Conservation (phyloP, 2,888 invertebrate genomes). For the Fragum sueziense region DNA sequence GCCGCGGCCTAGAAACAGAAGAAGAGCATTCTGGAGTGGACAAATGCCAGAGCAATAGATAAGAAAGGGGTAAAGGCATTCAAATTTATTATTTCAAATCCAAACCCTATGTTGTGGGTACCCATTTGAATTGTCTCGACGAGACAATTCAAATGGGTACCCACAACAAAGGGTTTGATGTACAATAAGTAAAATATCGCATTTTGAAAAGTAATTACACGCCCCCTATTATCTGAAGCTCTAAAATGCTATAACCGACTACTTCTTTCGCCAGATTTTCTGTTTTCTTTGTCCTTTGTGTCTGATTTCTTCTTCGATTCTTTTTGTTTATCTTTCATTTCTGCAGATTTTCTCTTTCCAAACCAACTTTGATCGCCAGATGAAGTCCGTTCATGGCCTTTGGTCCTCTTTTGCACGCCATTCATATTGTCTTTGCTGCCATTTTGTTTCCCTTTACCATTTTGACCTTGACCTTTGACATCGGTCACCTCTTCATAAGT, state of each 20-base stretch:
- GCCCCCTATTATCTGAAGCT: not conserved
- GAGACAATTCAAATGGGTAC: no score
- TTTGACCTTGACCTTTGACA: conserved; percentile 55
- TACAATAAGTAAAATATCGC: no score
- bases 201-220: no score
- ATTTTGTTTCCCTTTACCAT: not conserved
- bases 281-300: conserved; percentile 35
- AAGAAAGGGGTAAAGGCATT: no score
- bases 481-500: conserved; percentile 75
- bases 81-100: no score
- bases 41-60: not conserved
- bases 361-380: conserved; percentile 45
- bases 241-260: conserved; percentile 5
- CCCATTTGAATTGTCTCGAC: no score
- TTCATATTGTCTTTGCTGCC: not conserved
- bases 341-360: conserved; percentile 51
- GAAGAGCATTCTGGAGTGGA: not conserved
- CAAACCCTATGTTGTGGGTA: no score
- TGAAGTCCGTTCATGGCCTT: conserved; percentile 38
- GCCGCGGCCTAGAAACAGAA: no score
- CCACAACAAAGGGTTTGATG: no score
- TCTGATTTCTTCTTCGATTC: conserved; percentile 48
- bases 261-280: conserved; percentile 24
- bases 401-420: conserved; percentile 35
- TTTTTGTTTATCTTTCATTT: conserved; percentile 46